Percentiles rank a stretch among this genome's conserved stretches.
These are phyloP conservation scores for Macrophya annulata DNA, from an alignment of 2,888 invertebrate species.

Conservation along the genomic window DNA sequence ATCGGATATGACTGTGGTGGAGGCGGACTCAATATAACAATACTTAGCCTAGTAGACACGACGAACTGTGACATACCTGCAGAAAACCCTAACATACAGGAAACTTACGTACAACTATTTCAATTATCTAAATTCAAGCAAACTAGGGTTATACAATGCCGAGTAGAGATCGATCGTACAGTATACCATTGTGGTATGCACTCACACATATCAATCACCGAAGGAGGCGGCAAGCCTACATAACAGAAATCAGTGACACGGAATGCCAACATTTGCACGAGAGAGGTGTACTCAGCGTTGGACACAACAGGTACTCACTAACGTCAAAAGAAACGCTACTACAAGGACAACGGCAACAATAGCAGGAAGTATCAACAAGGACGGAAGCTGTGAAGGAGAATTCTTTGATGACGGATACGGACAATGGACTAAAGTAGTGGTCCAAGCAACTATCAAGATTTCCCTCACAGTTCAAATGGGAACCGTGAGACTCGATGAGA, in stretches of 20 bases:
- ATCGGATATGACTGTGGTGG: slow-evolving; percentile 57
- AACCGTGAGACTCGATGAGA: too few species aligned
- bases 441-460: too few species aligned
- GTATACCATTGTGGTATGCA: slow-evolving; percentile 59
- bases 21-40: slow-evolving; percentile 49
- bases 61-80: slow-evolving; percentile 22
- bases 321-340: slow-evolving; percentile 37
- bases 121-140: too few species aligned
- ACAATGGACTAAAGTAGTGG: too few species aligned
- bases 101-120: slow-evolving; percentile 2
- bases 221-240: slow-evolving; percentile 6
- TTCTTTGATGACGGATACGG: too few species aligned
- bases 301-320: neutral
- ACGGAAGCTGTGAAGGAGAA: too few species aligned
- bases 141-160: too few species aligned
- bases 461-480: too few species aligned
- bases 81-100: slow-evolving; percentile 12
- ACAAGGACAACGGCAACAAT: too few species aligned
- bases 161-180: neutral
- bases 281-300: neutral
- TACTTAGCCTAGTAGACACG: slow-evolving; percentile 41
- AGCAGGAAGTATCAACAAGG: too few species aligned
- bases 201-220: slow-evolving; percentile 57
- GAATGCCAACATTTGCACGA: slow-evolving; percentile 48
- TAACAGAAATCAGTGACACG: slow-evolving; percentile 39